Base-by-base conservation (phyloP, 1,140 invertebrate genomes). In the Nebria ingens region DNA sequence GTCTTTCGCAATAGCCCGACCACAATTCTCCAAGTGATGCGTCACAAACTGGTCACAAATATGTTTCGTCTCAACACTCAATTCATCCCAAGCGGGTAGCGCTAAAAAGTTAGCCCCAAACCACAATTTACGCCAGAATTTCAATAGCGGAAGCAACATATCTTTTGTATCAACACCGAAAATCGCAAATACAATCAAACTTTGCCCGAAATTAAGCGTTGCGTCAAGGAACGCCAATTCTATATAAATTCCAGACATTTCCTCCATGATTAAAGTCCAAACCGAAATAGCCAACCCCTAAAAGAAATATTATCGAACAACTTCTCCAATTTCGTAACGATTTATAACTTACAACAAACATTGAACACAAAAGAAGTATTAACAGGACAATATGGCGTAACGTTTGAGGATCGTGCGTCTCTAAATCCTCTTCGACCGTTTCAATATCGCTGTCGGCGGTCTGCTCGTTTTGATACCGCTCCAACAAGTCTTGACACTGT, bases 181-280 rank as follows among this genome's bases (percentile, higher is more conserved):
- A 9, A 95, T 81, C 6, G 85, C 81, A 62, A 94, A 85, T 19
- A 89, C 81, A 57, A 93, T 81, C 34, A 92, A 72, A 29, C 86
- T 88, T 73, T 96, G 92, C 1, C 93, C 92, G 71, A 90, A 91
- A 65, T 88, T 91, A 0, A 94, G 76, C 25, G 89, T 86, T 15
- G 87, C 84, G 71, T 97, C 91, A 21, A 98, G 71, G 70, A 95
- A 97, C 60, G 90, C 83, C 19, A 97, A 72, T 73, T 96, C 92
- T 0, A 95, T 79, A 69, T 92, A 95, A 58, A 96, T 87, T 0
- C 92, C 93, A 49, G 85, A 85, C 65, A 89, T 81, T 64, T 89
- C 80, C 66, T 92, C 89, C 75, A 86, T 83, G 56, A 96, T 79
- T 55, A 96, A 69, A 12, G 85, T 88, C 84, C 92, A 94, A 13